Percentiles rank a stretch among this genome's conserved stretches.
phyloP scores from a whole-genome alignment of 2,888 invertebrate species.

The Morpho helenor region DNA sequence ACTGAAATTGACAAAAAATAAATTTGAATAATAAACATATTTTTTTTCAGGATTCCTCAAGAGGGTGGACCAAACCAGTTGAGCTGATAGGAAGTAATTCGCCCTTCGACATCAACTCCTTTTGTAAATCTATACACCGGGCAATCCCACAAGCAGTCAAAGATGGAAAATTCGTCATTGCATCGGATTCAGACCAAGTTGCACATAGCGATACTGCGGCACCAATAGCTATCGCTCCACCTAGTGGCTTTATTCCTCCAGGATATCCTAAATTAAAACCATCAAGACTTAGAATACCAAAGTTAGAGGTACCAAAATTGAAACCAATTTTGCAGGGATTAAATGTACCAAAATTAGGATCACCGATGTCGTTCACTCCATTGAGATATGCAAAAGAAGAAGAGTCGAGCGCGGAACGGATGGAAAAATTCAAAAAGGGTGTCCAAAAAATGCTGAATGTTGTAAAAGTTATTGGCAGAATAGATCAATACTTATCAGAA shows the following conservation, averaged over 20 bases:
- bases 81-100: constrained; percentile 30
- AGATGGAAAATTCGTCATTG: constrained; percentile 55
- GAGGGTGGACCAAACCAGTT: constrained; percentile 16
- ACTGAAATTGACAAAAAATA: too few species aligned
- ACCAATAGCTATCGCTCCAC: constrained; percentile 50
- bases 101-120: constrained; percentile 47
- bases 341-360: constrained; percentile 47
- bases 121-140: constrained; percentile 58
- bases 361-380: constrained; percentile 39
- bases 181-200: constrained; percentile 47
- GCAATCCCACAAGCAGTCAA: constrained; percentile 58
- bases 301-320: constrained; percentile 43
- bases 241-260: constrained; percentile 49
- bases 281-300: constrained; percentile 49
- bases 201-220: constrained; percentile 48
- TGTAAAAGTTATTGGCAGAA: constrained; percentile 63
- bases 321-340: constrained; percentile 23
- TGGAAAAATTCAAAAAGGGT: constrained; percentile 67
- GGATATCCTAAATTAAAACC: constrained; percentile 42
- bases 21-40: background rate
- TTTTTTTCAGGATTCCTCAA: background rate
- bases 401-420: constrained; percentile 58
- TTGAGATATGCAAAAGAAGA: constrained; percentile 41
- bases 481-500: constrained; percentile 65
- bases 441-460: constrained; percentile 65